phyloP scores from a whole-genome alignment of 2,113 vertebrate species.

The Gymnarchus niloticus region DNA sequence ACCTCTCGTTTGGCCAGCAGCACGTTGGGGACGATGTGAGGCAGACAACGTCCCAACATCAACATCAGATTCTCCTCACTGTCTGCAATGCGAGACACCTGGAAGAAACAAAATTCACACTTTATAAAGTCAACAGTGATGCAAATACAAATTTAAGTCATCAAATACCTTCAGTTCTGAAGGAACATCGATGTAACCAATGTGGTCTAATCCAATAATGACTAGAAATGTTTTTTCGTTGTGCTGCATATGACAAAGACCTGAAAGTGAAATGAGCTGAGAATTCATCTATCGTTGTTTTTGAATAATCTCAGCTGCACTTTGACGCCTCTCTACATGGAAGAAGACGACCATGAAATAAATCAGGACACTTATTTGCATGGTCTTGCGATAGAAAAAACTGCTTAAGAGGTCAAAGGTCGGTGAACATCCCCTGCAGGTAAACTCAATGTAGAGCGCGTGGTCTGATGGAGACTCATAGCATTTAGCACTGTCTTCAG shows the following conservation, averaged over 20 bases:
- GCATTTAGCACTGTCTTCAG: not conserved
- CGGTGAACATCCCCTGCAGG: not conserved
- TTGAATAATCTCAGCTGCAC: not conserved
- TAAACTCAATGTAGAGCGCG: too few relatives aligned
- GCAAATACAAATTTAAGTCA: too few relatives aligned
- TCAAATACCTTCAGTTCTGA: too few relatives aligned
- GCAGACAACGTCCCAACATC: constrained; percentile 94
- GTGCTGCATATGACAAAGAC: not conserved
- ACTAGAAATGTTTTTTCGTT: not conserved
- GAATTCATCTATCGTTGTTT: too few relatives aligned
- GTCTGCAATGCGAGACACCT: constrained; percentile 95
- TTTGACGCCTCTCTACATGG: not conserved
- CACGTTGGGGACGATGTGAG: constrained; percentile 96
- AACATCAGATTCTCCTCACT: constrained; percentile 91
- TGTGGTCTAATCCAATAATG: not conserved
- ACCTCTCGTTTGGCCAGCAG: constrained; percentile 97
- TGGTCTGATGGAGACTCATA: not conserved
- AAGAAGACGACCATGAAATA: not conserved
- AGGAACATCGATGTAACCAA: not conserved
- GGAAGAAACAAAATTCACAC: not conserved
- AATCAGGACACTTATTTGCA: not conserved
- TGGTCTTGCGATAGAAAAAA: not conserved
- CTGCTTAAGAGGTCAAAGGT: not conserved
- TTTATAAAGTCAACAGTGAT: not conserved
- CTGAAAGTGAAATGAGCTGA: not conserved